Evolutionary conservation across 2,888 invertebrate species (phyloP), one percentile per base, ranked within the genome.

Genomic region (Clusia tigrina): DNA sequence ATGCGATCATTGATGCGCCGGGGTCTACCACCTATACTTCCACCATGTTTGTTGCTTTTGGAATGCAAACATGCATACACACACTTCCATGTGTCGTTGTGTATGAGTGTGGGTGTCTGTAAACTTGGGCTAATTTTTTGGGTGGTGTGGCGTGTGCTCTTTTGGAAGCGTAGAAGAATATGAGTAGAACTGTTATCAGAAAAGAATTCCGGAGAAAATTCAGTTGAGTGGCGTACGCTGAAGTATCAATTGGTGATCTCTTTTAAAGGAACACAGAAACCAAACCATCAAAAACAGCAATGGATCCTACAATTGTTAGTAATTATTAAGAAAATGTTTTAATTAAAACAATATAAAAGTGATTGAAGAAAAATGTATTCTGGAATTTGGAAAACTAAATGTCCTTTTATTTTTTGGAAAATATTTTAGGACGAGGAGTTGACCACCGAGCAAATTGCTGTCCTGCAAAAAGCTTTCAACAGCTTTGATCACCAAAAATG

Each of bases 401-500:
- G 18, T 10, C 18, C 5, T 46, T 46, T 46, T 25, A 1, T 54
- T 55, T n/a, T 2, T 9, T 18, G 5, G 24, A 18, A 20, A 38
- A 54, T 38, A 26, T 22, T 46, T 0, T 53, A 94, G 93, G 92
- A 90, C 80, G 92, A 95, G 84, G 95, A 95, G 86, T 89, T 95
- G 82, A 94, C 95, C 67, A 88, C 94, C 85, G 94, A 95, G 88
- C 95, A 95, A 86, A 90, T 94, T 80, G 92, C 92, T 84, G 96
- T 96, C 81, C 89, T 96, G 79, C 92, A 93, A 83, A 96, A 96
- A 86, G 96, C 96, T 71, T 96, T 96, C 87, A 95, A 95, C 89
- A 95, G 95, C 85, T 96, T 96, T 85, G 96, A 96, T 88, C 91
- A 93, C 84, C 94, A 95, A 85, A 94, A 94, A 86, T 92, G 91